Percentiles rank a stretch among this genome's conserved stretches.
phyloP scores from a whole-genome alignment of 2,797 vertebrate genomes.

The Cheirogaleus major region DNA sequence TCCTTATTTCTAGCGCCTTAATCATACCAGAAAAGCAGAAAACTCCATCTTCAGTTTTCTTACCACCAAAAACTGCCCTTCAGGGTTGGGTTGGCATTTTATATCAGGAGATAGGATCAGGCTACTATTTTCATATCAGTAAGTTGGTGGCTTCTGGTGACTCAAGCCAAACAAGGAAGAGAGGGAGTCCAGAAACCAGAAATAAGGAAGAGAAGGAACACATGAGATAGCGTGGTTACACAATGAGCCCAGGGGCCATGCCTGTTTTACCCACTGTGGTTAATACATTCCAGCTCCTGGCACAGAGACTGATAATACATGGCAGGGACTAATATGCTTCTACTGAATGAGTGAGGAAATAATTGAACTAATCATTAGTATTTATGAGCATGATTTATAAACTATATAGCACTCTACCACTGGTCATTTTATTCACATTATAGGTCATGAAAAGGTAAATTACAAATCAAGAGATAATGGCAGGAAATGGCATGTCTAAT shows the following conservation, averaged over 20 bases:
- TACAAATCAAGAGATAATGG: conserved; percentile 11
- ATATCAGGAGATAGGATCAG: not conserved
- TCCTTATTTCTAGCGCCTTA: not conserved
- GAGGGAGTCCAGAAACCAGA: not conserved
- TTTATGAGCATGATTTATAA: not conserved
- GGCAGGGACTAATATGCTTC: not conserved
- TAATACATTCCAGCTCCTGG: not conserved
- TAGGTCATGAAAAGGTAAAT: not conserved
- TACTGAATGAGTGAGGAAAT: not conserved
- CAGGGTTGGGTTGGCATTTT: not conserved
- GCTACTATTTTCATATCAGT: not conserved
- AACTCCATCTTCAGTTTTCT: conserved; percentile 25
- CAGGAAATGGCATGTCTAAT: not conserved
- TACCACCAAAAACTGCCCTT: not conserved
- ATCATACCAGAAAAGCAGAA: not conserved
- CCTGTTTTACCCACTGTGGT: not conserved
- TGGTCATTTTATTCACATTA: not conserved
- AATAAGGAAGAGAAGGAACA: not conserved
- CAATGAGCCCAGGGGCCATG: not conserved
- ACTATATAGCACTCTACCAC: not conserved
- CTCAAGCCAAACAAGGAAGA: not conserved
- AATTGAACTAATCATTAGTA: not conserved
- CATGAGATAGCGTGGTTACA: not conserved
- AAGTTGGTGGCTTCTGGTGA: not conserved
- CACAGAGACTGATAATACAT: not conserved